Evolutionary conservation across 2,113 vertebrate species (phyloP).

Genomic region (Grallaria varia): DNA sequence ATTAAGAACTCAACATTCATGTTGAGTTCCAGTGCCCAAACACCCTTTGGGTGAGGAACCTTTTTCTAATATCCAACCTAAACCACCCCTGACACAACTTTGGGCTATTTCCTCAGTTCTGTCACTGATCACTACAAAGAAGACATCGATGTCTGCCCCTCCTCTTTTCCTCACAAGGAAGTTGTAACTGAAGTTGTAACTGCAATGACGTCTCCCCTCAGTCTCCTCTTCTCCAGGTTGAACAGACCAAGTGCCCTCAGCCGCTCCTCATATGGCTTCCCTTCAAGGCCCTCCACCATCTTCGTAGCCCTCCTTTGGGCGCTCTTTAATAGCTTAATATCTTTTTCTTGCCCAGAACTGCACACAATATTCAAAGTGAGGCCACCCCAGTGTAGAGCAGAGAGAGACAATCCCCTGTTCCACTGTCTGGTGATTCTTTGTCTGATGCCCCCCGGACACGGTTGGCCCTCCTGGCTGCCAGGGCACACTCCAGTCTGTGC

Average conservation of each 20-base stretch:
- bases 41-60: not conserved
- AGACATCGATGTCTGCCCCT: not conserved
- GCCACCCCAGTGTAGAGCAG: not conserved
- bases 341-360: not conserved
- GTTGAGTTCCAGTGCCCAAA: not conserved
- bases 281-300: not conserved
- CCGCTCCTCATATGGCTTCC: not conserved
- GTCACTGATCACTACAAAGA: not conserved
- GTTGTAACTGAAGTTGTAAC: not conserved
- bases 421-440: not conserved
- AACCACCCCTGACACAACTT: not conserved
- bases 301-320: not conserved
- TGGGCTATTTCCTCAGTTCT: not conserved
- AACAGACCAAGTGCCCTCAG: not conserved
- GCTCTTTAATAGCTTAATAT: not conserved
- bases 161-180: not conserved
- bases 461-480: not conserved
- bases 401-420: not conserved
- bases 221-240: not conserved
- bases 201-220: not conserved
- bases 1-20: fast-evolving
- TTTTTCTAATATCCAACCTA: not conserved
- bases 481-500: not conserved
- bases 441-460: not conserved
- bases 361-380: not conserved